These are phyloP conservation scores for Lethrus apterus DNA, from an alignment of 1,140 invertebrate species.

Conservation along the genomic window DNA sequence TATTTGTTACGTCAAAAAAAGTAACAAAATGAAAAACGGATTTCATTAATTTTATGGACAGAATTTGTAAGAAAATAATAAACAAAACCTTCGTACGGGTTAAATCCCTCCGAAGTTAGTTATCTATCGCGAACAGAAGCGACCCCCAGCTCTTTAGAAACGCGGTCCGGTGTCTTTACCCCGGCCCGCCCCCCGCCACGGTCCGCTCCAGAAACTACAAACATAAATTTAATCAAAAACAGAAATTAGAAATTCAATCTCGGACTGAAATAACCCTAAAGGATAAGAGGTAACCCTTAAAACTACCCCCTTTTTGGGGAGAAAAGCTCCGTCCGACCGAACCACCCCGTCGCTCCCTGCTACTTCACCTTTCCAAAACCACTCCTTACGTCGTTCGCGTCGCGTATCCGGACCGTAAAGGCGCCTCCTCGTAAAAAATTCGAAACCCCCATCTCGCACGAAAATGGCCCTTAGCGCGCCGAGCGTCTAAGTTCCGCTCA, in stretches of 20 bases:
- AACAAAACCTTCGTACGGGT: no score
- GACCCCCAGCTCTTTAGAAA: neutral
- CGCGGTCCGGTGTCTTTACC: neutral
- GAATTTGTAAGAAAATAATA: no score
- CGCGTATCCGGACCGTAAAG: no score
- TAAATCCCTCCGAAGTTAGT: neutral
- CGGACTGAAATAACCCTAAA: constrained; percentile 33
- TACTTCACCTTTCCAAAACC: neutral
- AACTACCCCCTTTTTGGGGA: constrained; percentile 25
- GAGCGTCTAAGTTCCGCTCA: no score
- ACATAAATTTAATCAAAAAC: constrained; percentile 43
- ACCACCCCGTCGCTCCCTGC: neutral
- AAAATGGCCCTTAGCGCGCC: no score
- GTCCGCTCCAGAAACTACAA: constrained; percentile 26
- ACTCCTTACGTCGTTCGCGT: no score
- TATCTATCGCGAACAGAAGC: constrained; percentile 2
- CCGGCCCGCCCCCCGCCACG: neutral
- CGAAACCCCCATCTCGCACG: no score
- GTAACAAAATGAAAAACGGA: no score
- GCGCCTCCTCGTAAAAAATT: no score
- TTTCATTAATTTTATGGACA: no score
- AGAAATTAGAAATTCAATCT: constrained; percentile 43
- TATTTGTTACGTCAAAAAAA: no score
- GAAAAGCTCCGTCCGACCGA: constrained; percentile 6
- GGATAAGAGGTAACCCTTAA: constrained; percentile 33